Percentiles rank a stretch among this genome's conserved stretches.
Evolutionary conservation across 2,113 vertebrate species (phyloP).

Genomic region (Lampris incognitus): DNA sequence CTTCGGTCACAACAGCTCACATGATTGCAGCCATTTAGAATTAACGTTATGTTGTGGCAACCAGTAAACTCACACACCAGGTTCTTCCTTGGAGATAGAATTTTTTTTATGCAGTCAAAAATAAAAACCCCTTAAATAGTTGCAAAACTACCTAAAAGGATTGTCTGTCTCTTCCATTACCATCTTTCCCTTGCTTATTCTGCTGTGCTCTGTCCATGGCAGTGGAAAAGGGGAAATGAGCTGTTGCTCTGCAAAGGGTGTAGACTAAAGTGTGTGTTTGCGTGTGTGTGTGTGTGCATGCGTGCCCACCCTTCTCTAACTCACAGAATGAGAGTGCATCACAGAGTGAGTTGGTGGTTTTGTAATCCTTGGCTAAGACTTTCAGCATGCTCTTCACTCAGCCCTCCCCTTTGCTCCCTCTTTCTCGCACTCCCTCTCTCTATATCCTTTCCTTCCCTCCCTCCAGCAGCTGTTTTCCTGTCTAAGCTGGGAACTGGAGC

Average conservation of each 20-base stretch:
- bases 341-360: conserved; percentile 40
- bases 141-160: neutral
- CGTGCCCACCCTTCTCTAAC: conserved; percentile 4
- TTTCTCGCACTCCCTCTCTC: conserved; percentile 9
- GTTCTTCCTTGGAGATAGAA: no score
- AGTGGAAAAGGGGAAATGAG: conserved; percentile 21
- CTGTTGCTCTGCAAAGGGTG: conserved; percentile 19
- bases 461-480: conserved; percentile 74
- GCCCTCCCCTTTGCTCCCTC: conserved; percentile 23
- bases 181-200: neutral
- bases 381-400: conserved; percentile 28
- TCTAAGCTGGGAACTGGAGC: conserved; percentile 63
- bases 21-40: neutral
- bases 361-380: conserved; percentile 45
- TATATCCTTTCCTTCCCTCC: conserved; percentile 18
- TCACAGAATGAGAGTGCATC: conserved; percentile 18
- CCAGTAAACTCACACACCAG: no score
- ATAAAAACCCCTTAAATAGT: no score
- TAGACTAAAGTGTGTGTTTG: neutral
- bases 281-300: neutral
- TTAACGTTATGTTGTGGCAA: neutral
- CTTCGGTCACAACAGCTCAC: neutral
- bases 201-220: neutral
- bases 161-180: no score
- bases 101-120: no score